Percentiles rank a stretch among this genome's conserved stretches.
Evolutionary conservation across 2,888 invertebrate genomes (phyloP).

Genomic region (Agriotes lineatus): DNA sequence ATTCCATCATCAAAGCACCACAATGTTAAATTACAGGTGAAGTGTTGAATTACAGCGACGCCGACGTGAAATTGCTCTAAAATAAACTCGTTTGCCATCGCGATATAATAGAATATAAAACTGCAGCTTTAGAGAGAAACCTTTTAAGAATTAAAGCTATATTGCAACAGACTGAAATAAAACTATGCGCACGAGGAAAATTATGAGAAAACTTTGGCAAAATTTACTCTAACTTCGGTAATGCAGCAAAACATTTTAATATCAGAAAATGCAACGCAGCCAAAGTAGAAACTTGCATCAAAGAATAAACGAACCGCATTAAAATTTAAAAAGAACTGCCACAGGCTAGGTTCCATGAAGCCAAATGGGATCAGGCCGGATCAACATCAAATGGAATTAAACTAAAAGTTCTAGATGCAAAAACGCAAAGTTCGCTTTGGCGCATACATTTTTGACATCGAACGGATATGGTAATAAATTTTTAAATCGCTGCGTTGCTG

Average conservation of each 20-base stretch:
- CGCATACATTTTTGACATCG: slow-evolving; percentile 28
- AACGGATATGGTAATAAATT: slow-evolving; percentile 36
- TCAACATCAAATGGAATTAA: slow-evolving; percentile 30
- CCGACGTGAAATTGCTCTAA: too few relatives aligned
- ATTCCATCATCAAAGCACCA: too few relatives aligned
- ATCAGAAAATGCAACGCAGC: slow-evolving; percentile 21
- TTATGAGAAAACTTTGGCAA: slow-evolving; percentile 9
- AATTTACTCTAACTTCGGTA: slow-evolving; percentile 17
- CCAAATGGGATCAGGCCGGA: slow-evolving; percentile 29
- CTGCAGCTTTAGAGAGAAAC: too few relatives aligned
- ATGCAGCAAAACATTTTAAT: slow-evolving; percentile 34
- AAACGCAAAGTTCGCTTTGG: slow-evolving; percentile 1
- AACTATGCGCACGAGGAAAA: too few relatives aligned
- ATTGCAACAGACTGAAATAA: too few relatives aligned
- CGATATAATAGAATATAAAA: too few relatives aligned
- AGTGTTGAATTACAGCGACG: too few relatives aligned
- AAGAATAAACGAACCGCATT: slow-evolving; percentile 38
- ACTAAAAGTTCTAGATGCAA: slow-evolving; percentile 21
- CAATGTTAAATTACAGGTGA: too few relatives aligned
- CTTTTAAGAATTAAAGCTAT: too few relatives aligned
- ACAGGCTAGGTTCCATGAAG: slow-evolving; percentile 22
- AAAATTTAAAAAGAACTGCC: slow-evolving; percentile 31
- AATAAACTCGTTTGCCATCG: too few relatives aligned
- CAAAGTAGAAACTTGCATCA: slow-evolving; percentile 30
- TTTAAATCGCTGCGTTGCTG: slow-evolving; percentile 49